Base-by-base conservation (phyloP, 2,888 invertebrate genomes). In the Mallateleia sp. region DNA sequence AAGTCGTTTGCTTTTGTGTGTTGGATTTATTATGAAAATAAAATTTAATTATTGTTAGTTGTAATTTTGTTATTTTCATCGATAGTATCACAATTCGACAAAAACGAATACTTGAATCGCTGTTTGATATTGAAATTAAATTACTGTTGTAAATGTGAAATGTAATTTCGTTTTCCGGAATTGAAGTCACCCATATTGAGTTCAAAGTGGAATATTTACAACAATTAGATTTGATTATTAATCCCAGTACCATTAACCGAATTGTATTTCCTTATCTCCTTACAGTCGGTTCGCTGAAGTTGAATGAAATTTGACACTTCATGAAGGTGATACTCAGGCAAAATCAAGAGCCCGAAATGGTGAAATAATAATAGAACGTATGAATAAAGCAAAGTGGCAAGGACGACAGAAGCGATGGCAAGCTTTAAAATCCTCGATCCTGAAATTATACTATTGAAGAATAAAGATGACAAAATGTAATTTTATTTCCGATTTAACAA, bases 221-320 rank as follows among this genome's bases (percentile, higher is more conserved):
- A 60, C 72, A 72, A 72, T 72, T 72, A 72, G 47, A 47, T 72
- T 72, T 47, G 45, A 60, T 58, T 72, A 72, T 72, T 72, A 72
- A 72, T 60, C 60, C 58, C 60, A 56, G 22, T 47, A 20, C 71
- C 71, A 56, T 54, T 71, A 56, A 56, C 56, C 11, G 47, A 47
- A 72, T 47, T 72, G 60, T 72, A 72, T 72, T 71, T 71, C 42
- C 71, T 71, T 72, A 72, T 60, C 72, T 60, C 32, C 60, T 60
- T n/a, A 25, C 71, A 32, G 47, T 14, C 47, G 47, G 42, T 47
- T 58, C 72, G 72, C 47, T n/a, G 34, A 34, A 56, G 32, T 60
- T 47, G 47, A 60, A 72, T 72, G 60, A 60, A 72, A 72, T 58
- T 72, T 72, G 60, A 72, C 72, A 72, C 60, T 72, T 72, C 47